Evolutionary conservation across 2,113 vertebrate species (phyloP), one percentile per base, ranked within the genome.

Genomic region (Rhabdornis inornatus): DNA sequence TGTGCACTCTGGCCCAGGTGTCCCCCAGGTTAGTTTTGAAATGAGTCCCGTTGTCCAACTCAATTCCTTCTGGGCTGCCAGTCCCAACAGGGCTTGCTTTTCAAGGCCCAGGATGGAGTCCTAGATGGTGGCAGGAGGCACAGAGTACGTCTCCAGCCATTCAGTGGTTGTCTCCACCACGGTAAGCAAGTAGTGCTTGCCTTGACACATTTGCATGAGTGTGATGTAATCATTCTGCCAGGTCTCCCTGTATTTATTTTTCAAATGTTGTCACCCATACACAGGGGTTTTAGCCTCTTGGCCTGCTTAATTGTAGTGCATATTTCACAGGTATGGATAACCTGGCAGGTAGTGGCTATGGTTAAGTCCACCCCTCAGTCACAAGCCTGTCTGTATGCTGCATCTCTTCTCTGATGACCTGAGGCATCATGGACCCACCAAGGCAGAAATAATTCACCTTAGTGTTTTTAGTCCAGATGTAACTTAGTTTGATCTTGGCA

Each of bases 31-130:
- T 39, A 4, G 8, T 60, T 59, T 49, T 39, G 16, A 25, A 60
- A 25, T 24, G 4, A 49, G 20, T 30, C 27, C n/a, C 0, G 0
- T 60, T 49, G 35, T 49, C n/a, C 15, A 25, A 9, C 2, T 25
- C 16, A 25, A 0, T 39, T 61, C 28, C 8, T 39, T 47, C 28
- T 16, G n/a, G 22, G 42, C 17, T 49, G n/a, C 42, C 8, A 3
- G 17, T 20, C 18, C 13, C 14, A 15, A 11, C 18, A 82, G 30
- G 18, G 40, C 8, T 39, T 49, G 9, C 18, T 25, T 49, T 40
- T 69, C 15, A n/a, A 28, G 18, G 35, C 30, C 44, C 30, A n/a
- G n/a, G 19, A 23, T 28, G 30, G 19, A 23, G 18, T 40, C 57
- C 33, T 23, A 49, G 35, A 30, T 23, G 23, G 44, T 28, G 35